These are phyloP conservation scores for Bufo gargarizans DNA, from an alignment of 2,113 vertebrate genomes.

Conservation along the genomic window DNA sequence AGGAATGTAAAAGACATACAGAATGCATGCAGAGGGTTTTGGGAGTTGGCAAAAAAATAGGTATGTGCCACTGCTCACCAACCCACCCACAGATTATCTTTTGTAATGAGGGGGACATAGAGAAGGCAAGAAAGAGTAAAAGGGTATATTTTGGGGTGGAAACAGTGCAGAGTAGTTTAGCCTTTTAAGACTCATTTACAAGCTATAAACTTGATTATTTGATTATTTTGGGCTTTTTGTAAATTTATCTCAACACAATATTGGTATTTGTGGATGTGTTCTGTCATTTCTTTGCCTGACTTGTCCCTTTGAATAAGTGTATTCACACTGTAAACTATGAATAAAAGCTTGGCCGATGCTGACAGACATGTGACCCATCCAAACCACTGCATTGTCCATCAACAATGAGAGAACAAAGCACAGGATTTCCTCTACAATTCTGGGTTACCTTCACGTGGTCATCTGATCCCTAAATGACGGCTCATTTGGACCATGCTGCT, in stretches of 20 bases:
- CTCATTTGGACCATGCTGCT: background rate
- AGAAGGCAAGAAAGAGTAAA: no score
- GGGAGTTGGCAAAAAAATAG: no score
- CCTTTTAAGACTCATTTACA: no score
- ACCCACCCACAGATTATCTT: no score
- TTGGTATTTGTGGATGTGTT: background rate
- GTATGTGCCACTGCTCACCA: no score
- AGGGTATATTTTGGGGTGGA: no score
- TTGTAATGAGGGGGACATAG: no score
- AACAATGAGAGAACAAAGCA: conserved; percentile 20
- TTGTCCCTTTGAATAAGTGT: conserved; percentile 15
- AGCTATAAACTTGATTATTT: no score
- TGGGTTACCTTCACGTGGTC: conserved; percentile 21
- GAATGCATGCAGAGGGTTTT: no score
- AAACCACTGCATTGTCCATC: background rate
- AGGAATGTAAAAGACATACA: no score
- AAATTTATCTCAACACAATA: background rate
- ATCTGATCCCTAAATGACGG: conserved; percentile 16
- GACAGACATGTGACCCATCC: conserved; percentile 35
- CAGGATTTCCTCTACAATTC: conserved; percentile 54
- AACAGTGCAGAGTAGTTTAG: no score
- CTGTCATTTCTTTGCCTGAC: background rate
- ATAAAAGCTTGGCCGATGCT: conserved; percentile 28
- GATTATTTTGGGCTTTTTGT: background rate
- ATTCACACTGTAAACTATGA: background rate